Evolutionary conservation across 2,888 invertebrate genomes (phyloP).

Genomic region (Timandra comae): DNA sequence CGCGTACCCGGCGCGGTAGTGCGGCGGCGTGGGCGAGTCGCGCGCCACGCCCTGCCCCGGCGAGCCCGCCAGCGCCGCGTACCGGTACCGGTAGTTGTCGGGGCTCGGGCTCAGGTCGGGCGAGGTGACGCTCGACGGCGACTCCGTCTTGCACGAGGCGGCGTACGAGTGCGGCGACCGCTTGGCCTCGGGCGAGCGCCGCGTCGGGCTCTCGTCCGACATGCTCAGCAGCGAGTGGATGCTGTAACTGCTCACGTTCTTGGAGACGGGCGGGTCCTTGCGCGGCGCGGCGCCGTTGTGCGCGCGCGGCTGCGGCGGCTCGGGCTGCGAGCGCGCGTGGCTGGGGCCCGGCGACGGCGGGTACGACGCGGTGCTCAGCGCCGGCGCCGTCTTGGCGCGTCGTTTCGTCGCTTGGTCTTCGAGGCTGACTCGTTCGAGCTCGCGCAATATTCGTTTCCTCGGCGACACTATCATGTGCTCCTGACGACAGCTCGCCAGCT

Average conservation of each 20-base stretch:
- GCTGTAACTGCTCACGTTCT: slow-evolving; percentile 85
- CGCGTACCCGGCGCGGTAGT: slow-evolving; percentile 46
- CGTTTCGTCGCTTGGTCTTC: slow-evolving; percentile 82
- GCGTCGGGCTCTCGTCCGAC: slow-evolving; percentile 64
- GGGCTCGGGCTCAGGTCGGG: slow-evolving; percentile 65
- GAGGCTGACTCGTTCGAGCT: slow-evolving; percentile 85
- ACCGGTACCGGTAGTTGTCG: slow-evolving; percentile 58
- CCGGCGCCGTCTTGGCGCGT: slow-evolving; percentile 67
- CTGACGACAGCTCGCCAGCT: slow-evolving; percentile 62
- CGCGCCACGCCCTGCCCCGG: slow-evolving; percentile 41
- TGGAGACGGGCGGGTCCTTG: slow-evolving; percentile 44
- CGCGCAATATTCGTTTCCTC: slow-evolving; percentile 87
- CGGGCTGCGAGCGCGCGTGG: slow-evolving; percentile 30
- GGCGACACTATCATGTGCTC: slow-evolving; percentile 84
- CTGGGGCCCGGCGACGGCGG: slow-evolving; percentile 42
- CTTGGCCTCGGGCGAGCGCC: slow-evolving; percentile 52
- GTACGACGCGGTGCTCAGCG: slow-evolving; percentile 57
- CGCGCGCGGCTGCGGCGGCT: slow-evolving; percentile 31
- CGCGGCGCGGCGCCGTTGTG: slow-evolving; percentile 39
- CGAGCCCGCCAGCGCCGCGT: slow-evolving; percentile 49
- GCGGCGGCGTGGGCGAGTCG: slow-evolving; percentile 54
- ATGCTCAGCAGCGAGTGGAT: slow-evolving; percentile 89
- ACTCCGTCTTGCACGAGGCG: slow-evolving; percentile 56
- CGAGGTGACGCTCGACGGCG: slow-evolving; percentile 55
- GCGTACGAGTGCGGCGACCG: slow-evolving; percentile 59